Evolutionary conservation across 2,797 vertebrate genomes (phyloP).

Genomic region (Linurgus olivaceus): DNA sequence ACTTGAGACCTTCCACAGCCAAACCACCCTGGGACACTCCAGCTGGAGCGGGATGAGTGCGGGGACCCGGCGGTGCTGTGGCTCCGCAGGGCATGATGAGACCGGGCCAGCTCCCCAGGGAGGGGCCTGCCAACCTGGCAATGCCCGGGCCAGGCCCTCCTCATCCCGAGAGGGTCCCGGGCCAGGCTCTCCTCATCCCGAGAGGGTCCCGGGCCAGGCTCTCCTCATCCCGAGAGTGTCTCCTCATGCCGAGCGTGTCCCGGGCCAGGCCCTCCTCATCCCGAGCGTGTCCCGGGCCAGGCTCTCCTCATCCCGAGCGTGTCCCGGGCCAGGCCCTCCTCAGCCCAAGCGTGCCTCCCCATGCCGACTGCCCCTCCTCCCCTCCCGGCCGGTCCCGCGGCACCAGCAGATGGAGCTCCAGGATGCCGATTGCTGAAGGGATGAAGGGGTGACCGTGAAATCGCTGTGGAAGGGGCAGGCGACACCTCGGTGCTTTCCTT

Average conservation of each 20-base stretch:
- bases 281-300: no score
- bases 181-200: neutral
- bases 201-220: no score
- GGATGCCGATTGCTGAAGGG: neutral
- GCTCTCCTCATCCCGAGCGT: no score
- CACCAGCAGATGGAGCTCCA: slow-evolving; percentile 46
- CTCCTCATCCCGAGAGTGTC: neutral
- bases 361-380: neutral
- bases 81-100: rapidly evolving
- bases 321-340: neutral
- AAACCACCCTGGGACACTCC: rapidly evolving
- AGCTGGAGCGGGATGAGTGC: rapidly evolving
- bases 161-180: no score
- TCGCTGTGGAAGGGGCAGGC: rapidly evolving
- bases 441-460: neutral
- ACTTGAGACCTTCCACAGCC: neutral
- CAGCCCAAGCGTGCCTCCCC: no score
- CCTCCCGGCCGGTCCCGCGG: rapidly evolving
- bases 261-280: no score
- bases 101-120: neutral
- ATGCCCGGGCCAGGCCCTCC: rapidly evolving
- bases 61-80: rapidly evolving
- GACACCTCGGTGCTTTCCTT: rapidly evolving
- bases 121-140: rapidly evolving
- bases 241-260: neutral